These are phyloP conservation scores for Paramormyrops kingsleyae DNA, from an alignment of 2,113 vertebrate genomes.

Conservation along the genomic window DNA sequence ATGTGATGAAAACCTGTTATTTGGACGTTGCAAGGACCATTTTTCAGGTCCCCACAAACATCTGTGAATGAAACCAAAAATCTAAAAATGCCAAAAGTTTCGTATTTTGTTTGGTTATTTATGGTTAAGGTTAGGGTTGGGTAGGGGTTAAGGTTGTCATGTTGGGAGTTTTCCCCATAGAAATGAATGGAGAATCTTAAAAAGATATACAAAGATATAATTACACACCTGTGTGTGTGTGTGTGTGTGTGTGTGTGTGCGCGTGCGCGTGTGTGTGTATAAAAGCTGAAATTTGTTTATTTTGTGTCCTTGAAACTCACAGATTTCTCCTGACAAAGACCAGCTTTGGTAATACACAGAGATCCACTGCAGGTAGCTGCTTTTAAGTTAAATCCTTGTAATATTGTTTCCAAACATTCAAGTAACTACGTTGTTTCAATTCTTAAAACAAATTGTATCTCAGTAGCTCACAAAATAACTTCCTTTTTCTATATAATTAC, in stretches of 20 bases:
- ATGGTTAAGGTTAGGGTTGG: too few relatives aligned
- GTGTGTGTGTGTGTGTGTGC: background rate
- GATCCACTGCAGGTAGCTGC: background rate
- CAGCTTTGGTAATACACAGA: background rate
- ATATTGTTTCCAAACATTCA: background rate
- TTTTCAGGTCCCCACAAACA: too few relatives aligned
- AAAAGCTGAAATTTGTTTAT: background rate
- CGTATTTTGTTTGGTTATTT: too few relatives aligned
- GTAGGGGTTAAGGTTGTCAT: too few relatives aligned
- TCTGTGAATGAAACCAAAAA: too few relatives aligned
- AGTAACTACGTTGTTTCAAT: background rate
- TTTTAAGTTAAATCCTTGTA: background rate
- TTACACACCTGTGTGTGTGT: background rate
- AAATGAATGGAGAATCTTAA: too few relatives aligned
- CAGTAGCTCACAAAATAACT: background rate
- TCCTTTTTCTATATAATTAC: background rate
- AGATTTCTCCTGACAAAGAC: slow-evolving; percentile 9
- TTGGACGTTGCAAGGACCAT: too few relatives aligned
- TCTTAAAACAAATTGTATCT: background rate
- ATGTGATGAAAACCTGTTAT: too few relatives aligned
- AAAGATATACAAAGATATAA: too few relatives aligned
- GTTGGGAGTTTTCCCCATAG: too few relatives aligned
- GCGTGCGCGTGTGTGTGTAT: background rate
- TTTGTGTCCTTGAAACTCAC: background rate
- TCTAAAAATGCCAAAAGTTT: too few relatives aligned